Evolutionary conservation across 2,888 invertebrate genomes (phyloP).

Genomic region (Globia sparganii): DNA sequence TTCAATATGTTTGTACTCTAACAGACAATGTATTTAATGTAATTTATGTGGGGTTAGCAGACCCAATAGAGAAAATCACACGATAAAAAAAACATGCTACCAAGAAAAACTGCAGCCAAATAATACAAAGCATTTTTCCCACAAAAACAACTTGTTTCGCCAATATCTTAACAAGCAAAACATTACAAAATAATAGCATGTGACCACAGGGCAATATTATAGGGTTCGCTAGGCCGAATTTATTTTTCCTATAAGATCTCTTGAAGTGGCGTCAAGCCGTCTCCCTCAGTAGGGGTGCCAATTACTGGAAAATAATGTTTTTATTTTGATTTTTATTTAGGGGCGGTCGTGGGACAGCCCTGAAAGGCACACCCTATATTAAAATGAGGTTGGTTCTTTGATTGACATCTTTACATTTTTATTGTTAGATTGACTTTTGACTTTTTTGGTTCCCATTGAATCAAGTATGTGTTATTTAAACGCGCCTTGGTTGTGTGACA

Average conservation of each 20-base stretch:
- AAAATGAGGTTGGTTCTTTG: slow-evolving; percentile 85
- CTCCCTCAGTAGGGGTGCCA: slow-evolving; percentile 87
- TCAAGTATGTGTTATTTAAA: slow-evolving; percentile 31
- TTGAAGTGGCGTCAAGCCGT: slow-evolving; percentile 87
- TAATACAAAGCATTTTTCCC: slow-evolving; percentile 54
- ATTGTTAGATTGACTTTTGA: slow-evolving; percentile 85
- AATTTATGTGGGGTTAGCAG: not conserved
- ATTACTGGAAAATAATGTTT: slow-evolving; percentile 89
- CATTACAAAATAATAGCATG: slow-evolving; percentile 85
- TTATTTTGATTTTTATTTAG: slow-evolving; percentile 89
- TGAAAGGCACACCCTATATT: slow-evolving; percentile 88
- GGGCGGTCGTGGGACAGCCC: slow-evolving; percentile 89
- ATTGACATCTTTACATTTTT: slow-evolving; percentile 85
- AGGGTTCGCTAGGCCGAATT: slow-evolving; percentile 77
- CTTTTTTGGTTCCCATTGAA: slow-evolving; percentile 72
- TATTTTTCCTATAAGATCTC: slow-evolving; percentile 88
- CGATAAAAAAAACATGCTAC: not conserved
- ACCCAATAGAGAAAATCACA: not conserved
- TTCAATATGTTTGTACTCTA: not conserved
- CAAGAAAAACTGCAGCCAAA: slow-evolving; percentile 43
- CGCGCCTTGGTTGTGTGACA: slow-evolving; percentile 6
- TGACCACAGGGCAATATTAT: slow-evolving; percentile 76
- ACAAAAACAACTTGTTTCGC: slow-evolving; percentile 70
- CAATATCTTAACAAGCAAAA: slow-evolving; percentile 78
- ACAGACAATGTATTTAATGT: not conserved